Evolutionary conservation across 2,888 invertebrate species (phyloP).

Genomic region (Dynastes tityus): DNA sequence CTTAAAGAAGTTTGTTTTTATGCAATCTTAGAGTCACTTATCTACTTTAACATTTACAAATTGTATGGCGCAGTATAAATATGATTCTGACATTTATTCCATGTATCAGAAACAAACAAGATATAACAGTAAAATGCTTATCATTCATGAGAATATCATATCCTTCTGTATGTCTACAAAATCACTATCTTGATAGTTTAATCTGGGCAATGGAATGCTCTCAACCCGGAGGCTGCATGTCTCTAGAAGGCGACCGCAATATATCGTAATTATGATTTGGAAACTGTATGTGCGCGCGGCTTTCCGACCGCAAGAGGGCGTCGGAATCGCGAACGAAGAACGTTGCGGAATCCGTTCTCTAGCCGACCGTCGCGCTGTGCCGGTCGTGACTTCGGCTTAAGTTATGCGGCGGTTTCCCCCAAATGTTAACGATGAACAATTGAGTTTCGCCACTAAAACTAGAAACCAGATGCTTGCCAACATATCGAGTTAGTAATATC

Average conservation of each 20-base stretch:
- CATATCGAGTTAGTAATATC: slow-evolving; percentile 38
- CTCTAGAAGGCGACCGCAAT: slow-evolving; percentile 13
- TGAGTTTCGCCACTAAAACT: slow-evolving; percentile 35
- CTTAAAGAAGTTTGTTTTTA: too few species aligned
- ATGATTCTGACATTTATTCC: too few species aligned
- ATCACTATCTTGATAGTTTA: background rate
- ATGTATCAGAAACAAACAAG: too few species aligned
- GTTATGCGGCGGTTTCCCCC: slow-evolving; percentile 49
- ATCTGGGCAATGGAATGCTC: background rate
- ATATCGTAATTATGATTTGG: slow-evolving; percentile 45
- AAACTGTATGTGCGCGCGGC: slow-evolving; percentile 10
- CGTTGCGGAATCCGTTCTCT: slow-evolving; percentile 13
- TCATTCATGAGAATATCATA: background rate
- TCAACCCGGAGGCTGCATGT: background rate
- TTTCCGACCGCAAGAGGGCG: slow-evolving; percentile 11
- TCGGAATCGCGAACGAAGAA: background rate
- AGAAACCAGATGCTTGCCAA: slow-evolving; percentile 31
- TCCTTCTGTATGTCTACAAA: background rate
- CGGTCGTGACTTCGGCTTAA: slow-evolving; percentile 39
- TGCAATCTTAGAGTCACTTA: too few species aligned
- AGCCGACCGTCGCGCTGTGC: background rate
- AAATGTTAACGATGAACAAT: slow-evolving; percentile 49
- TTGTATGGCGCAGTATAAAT: too few species aligned
- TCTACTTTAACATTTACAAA: too few species aligned
- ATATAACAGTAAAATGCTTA: background rate